Evolutionary conservation across 2,113 vertebrate species (phyloP).

Genomic region (Gopherus evgoodei): DNA sequence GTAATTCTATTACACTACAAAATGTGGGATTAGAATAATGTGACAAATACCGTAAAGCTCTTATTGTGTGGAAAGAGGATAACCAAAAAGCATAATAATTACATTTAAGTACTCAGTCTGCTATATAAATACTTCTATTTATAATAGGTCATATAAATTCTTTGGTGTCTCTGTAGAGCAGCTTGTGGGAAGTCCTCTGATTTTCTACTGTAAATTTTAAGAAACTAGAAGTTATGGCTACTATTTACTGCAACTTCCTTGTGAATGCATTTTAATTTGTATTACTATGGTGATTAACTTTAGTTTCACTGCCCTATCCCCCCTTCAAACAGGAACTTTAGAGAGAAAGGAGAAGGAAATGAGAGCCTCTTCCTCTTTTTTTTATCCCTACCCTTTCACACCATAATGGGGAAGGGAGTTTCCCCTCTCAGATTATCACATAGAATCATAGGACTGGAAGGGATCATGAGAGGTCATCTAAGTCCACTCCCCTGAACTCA

Average conservation of each 20-base stretch:
- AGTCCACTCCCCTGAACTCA: too few relatives aligned
- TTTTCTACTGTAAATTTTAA: neutral
- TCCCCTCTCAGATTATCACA: neutral
- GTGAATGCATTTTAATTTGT: neutral
- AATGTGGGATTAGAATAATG: neutral
- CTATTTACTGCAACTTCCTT: neutral
- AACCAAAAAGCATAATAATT: neutral
- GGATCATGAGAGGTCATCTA: too few relatives aligned
- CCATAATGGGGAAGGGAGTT: neutral
- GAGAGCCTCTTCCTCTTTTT: neutral
- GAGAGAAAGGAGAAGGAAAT: neutral
- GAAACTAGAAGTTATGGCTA: neutral
- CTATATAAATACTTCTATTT: neutral
- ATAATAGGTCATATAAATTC: accelerated
- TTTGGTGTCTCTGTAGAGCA: neutral
- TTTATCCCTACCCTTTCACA: neutral
- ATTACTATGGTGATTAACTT: neutral
- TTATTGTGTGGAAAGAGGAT: neutral
- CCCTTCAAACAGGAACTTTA: neutral
- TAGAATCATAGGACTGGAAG: too few relatives aligned
- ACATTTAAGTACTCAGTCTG: neutral
- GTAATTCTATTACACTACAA: neutral
- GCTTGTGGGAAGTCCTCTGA: neutral
- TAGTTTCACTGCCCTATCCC: neutral
- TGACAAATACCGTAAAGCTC: neutral